phyloP scores from a whole-genome alignment of 2,888 invertebrate species.

The Lapara coniferarum region DNA sequence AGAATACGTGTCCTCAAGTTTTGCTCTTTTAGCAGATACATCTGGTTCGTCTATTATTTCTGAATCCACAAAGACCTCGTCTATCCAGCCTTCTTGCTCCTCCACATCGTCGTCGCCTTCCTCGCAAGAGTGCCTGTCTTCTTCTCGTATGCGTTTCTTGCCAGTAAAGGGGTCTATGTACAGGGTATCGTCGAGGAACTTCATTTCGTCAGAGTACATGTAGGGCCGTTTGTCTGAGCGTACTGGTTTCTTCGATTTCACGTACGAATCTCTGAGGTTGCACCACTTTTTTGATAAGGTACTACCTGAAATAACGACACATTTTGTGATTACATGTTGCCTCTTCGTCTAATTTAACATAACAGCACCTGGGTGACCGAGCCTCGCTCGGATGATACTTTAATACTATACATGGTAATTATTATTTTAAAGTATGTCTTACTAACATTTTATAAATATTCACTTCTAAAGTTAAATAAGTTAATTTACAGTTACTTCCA shows the following conservation, averaged over 20 bases:
- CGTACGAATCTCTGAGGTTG: constrained; percentile 51
- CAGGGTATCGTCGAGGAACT: constrained; percentile 52
- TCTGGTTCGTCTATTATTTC: constrained; percentile 42
- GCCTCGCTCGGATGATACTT: too few species aligned
- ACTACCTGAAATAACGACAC: constrained; percentile 30
- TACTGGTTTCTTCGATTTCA: constrained; percentile 51
- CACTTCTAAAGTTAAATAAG: too few species aligned
- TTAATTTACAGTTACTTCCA: too few species aligned
- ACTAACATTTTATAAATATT: too few species aligned
- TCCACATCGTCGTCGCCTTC: constrained; percentile 42
- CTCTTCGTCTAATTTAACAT: too few species aligned
- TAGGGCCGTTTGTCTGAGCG: constrained; percentile 48
- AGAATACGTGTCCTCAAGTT: constrained; percentile 36
- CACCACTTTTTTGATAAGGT: constrained; percentile 54
- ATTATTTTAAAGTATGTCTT: too few species aligned
- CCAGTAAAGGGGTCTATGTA: constrained; percentile 27
- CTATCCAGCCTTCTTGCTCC: constrained; percentile 53
- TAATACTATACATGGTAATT: too few species aligned
- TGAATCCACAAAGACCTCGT: constrained; percentile 51
- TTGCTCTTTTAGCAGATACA: constrained; percentile 41
- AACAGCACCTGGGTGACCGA: too few species aligned
- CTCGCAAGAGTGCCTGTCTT: constrained; percentile 39
- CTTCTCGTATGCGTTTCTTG: neutral
- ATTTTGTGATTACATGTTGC: neutral
- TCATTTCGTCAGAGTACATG: constrained; percentile 52